These are phyloP conservation scores for Drosophila parthenogenetica DNA, from an alignment of 2,888 invertebrate species.

Conservation along the genomic window DNA sequence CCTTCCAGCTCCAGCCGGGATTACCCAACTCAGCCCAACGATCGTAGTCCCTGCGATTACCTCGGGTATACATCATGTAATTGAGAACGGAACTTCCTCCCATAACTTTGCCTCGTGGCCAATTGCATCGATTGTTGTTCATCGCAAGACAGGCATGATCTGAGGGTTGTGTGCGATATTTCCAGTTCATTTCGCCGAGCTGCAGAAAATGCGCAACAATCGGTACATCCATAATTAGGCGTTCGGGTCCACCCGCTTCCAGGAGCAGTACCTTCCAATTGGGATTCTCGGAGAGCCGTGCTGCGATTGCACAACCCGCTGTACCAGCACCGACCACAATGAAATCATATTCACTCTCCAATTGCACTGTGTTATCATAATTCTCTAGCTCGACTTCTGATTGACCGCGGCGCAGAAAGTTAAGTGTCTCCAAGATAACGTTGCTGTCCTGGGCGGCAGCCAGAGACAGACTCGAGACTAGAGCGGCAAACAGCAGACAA, in stretches of 20 bases:
- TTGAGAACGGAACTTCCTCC: conserved; percentile 93
- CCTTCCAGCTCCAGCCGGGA: conserved; percentile 90
- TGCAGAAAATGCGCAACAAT: conserved; percentile 90
- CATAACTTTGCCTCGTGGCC: conserved; percentile 92
- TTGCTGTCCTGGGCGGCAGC: conserved; percentile 61
- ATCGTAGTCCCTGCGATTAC: conserved; percentile 90
- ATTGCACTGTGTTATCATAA: conserved; percentile 74
- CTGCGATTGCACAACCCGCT: conserved; percentile 91
- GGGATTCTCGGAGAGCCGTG: conserved; percentile 89
- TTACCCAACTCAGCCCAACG: conserved; percentile 90
- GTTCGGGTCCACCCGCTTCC: conserved; percentile 91
- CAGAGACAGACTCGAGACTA: conserved; percentile 5
- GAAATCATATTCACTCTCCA: conserved; percentile 89
- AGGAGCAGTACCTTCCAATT: conserved; percentile 88
- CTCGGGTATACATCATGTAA: conserved; percentile 92
- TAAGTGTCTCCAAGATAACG: conserved; percentile 78
- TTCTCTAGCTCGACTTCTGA: conserved; percentile 82
- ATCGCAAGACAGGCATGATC: conserved; percentile 90
- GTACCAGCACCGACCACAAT: conserved; percentile 92
- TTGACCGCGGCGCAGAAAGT: conserved; percentile 83
- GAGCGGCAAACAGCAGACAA: conserved; percentile 28
- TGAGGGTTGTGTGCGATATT: conserved; percentile 92
- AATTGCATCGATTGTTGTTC: conserved; percentile 90
- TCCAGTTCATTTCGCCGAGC: conserved; percentile 90
- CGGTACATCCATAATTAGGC: conserved; percentile 91